Percentiles rank a stretch among this genome's conserved stretches.
phyloP scores from a whole-genome alignment of 2,797 vertebrate genomes.

The Danio aesculapii region DNA sequence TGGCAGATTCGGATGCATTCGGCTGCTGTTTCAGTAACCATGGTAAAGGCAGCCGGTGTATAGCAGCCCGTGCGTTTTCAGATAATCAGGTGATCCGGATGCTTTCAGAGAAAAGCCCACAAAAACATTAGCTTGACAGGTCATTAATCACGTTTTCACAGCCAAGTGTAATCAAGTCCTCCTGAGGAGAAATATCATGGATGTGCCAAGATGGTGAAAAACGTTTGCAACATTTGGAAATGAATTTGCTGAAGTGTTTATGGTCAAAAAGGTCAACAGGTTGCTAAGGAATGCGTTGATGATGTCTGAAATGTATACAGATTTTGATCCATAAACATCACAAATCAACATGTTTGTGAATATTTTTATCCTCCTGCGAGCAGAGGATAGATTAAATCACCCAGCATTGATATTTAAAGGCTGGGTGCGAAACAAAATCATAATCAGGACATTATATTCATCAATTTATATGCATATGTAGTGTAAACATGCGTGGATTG shows the following conservation, averaged over 20 bases:
- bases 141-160: conserved; percentile 60
- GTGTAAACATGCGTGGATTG: neutral
- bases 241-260: neutral
- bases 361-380: neutral
- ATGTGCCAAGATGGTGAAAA: neutral
- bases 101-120: conserved; percentile 56
- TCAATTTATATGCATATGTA: neutral
- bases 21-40: conserved; percentile 74
- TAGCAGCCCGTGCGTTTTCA: conserved; percentile 65
- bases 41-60: conserved; percentile 70
- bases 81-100: conserved; percentile 63
- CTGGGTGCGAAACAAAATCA: too few relatives aligned
- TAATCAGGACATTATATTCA: neutral
- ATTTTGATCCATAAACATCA: neutral
- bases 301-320: neutral
- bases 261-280: conserved; percentile 8
- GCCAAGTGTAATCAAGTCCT: conserved; percentile 45
- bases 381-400: neutral
- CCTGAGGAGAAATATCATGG: neutral
- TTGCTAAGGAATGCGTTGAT: neutral
- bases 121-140: conserved; percentile 58
- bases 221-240: conserved; percentile 4
- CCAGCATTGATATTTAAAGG: neutral
- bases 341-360: neutral
- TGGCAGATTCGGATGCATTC: conserved; percentile 69